Evolutionary conservation across 2,888 invertebrate species (phyloP).

Genomic region (Morpho achilles): DNA sequence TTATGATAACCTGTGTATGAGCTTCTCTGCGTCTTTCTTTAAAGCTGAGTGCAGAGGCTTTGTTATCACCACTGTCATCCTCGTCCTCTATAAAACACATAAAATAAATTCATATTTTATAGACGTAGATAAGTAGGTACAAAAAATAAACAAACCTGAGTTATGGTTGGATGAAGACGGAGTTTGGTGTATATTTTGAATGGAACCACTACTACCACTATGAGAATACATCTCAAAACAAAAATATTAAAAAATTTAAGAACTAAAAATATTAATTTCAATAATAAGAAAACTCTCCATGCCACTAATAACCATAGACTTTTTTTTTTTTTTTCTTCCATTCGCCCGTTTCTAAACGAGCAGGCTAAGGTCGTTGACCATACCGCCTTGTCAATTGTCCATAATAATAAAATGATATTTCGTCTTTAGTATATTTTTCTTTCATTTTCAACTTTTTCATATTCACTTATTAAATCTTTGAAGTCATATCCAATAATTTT

Average conservation of each 20-base stretch:
- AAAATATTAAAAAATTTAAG: slow-evolving; percentile 3
- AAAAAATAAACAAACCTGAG: slow-evolving; percentile 73
- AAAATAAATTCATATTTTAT: background rate
- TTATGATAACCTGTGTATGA: slow-evolving; percentile 83
- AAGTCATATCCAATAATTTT: no score
- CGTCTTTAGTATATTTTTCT: no score
- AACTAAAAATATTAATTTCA: slow-evolving; percentile 3
- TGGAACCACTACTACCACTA: slow-evolving; percentile 87
- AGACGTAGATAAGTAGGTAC: background rate
- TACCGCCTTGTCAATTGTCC: no score
- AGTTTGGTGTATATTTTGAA: slow-evolving; percentile 86
- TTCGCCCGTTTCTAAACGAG: no score
- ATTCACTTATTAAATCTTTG: no score
- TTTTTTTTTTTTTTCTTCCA: no score
- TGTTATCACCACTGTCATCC: slow-evolving; percentile 81
- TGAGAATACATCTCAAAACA: slow-evolving; percentile 78
- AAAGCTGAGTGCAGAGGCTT: slow-evolving; percentile 85
- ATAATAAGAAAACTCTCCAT: no score
- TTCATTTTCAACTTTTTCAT: no score
- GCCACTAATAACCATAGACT: no score
- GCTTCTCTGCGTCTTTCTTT: slow-evolving; percentile 96
- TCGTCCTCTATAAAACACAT: slow-evolving; percentile 72
- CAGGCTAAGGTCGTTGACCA: no score
- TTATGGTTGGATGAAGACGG: slow-evolving; percentile 90
- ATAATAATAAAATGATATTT: no score